Evolutionary conservation across 1,140 invertebrate genomes (phyloP), one percentile per base, ranked within the genome.

Genomic region (Homarus americanus): DNA sequence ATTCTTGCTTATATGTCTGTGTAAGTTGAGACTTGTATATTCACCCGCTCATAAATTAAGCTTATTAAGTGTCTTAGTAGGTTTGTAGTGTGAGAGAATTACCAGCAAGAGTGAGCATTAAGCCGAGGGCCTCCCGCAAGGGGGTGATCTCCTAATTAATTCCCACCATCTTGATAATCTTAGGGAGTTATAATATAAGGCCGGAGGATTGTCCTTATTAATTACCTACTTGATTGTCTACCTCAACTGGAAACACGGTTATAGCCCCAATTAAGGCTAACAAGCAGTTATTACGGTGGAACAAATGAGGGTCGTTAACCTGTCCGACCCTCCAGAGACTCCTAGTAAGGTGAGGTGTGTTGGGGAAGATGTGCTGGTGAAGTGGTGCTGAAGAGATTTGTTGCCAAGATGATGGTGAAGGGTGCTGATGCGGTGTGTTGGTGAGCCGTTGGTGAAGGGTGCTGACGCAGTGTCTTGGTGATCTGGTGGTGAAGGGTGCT

Each of bases 261-360:
- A 32, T 69, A 69, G 63, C n/a, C n/a, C 63, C 63, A 69, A 69
- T 69, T 69, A 69, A 69, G n/a, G 63, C 63, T 69, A 69, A 69
- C 63, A 69, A 69, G 63, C 63, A 69, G 63, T 69, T 69, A 69
- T 69, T 69, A 69, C 5, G 63, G 63, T 24, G 63, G n/a, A 69
- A 69, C n/a, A 69, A 9, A 69, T 69, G 63, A 69, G 63, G 63
- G 1, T 5, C 28, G 17, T 69, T 69, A 69, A 69, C n/a, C 63
- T 69, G 28, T 32, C n/a, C 0, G 63, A 24, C 63, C 28, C 63
- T 69, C 4, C n/a, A 0, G n/a, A n/a, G n/a, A n/a, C n/a, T n/a
- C n/a, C n/a, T n/a, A n/a, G n/a, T n/a, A 58, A 15, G 53, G 53
- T 20, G 53, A 1, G 7, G 44, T 15, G 7, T 49, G 44, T 15